Percentiles rank a stretch among this genome's conserved stretches.
phyloP scores from a whole-genome alignment of 2,888 invertebrate genomes.

The Notodonta ziczac region DNA sequence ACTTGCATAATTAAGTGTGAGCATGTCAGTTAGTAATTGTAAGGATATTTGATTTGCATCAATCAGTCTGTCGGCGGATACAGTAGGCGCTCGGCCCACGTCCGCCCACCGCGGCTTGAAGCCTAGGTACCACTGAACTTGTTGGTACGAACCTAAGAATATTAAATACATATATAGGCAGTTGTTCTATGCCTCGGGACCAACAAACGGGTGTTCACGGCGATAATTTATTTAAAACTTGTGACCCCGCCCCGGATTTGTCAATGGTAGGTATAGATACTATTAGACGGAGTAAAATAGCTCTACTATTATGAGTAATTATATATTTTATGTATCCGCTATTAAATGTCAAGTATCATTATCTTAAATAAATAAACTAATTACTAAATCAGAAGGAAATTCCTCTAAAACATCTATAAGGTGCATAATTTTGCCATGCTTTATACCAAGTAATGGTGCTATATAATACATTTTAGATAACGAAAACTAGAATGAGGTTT shows the following conservation, averaged over 20 bases:
- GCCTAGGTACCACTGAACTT: slow-evolving; percentile 3
- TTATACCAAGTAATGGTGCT: too few relatives aligned
- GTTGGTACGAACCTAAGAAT: not conserved
- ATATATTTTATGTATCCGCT: too few relatives aligned
- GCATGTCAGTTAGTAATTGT: slow-evolving; percentile 7
- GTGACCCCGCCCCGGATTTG: not conserved
- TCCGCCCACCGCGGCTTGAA: slow-evolving; percentile 29
- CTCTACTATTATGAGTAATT: too few relatives aligned
- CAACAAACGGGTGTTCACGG: not conserved
- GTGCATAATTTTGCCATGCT: too few relatives aligned
- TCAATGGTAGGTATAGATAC: not conserved
- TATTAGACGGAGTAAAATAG: not conserved
- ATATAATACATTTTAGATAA: too few relatives aligned
- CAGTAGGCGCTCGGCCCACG: slow-evolving; percentile 52
- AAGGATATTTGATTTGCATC: slow-evolving; percentile 39
- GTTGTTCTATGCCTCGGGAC: not conserved
- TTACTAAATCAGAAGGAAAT: too few relatives aligned
- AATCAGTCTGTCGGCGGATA: slow-evolving; percentile 50
- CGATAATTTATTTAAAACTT: not conserved
- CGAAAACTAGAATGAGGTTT: too few relatives aligned
- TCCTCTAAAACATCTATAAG: too few relatives aligned
- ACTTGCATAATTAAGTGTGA: not conserved
- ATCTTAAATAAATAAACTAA: too few relatives aligned
- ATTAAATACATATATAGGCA: too few relatives aligned
- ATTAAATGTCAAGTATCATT: too few relatives aligned